Percentiles rank a stretch among this genome's conserved stretches.
phyloP scores from a whole-genome alignment of 2,888 invertebrate genomes.

The Caenorhabditis angaria region DNA sequence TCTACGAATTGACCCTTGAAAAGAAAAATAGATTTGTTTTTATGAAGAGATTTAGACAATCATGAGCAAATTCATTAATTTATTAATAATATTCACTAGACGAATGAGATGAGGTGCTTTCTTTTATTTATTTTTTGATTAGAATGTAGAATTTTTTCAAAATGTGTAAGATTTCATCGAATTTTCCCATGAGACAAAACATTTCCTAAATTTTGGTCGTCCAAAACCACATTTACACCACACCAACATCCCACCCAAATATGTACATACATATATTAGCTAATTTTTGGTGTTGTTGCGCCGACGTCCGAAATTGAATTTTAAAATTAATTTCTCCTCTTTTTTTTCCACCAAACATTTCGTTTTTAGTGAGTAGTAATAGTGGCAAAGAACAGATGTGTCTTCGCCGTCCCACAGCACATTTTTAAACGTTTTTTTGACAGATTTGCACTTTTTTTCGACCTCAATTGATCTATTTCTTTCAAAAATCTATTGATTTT shows the following conservation, averaged over 20 bases:
- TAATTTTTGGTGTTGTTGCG: slow-evolving; percentile 2
- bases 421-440: neutral
- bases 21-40: neutral
- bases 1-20: neutral
- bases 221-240: neutral
- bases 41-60: neutral
- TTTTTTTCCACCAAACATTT: neutral
- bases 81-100: neutral
- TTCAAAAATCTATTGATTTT: no score
- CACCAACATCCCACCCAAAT: neutral
- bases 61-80: neutral
- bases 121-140: no score
- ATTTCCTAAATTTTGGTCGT: neutral
- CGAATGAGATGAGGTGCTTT: no score
- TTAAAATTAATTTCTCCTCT: neutral
- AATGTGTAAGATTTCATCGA: no score
- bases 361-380: slow-evolving; percentile 1
- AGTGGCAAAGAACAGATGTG: neutral
- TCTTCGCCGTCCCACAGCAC: no score
- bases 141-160: no score
- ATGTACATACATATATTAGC: neutral
- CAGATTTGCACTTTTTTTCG: slow-evolving; percentile 2
- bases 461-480: neutral
- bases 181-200: neutral
- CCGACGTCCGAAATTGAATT: neutral